These are phyloP conservation scores for Poecilia wingei DNA, from an alignment of 2,797 vertebrate species.

Conservation along the genomic window DNA sequence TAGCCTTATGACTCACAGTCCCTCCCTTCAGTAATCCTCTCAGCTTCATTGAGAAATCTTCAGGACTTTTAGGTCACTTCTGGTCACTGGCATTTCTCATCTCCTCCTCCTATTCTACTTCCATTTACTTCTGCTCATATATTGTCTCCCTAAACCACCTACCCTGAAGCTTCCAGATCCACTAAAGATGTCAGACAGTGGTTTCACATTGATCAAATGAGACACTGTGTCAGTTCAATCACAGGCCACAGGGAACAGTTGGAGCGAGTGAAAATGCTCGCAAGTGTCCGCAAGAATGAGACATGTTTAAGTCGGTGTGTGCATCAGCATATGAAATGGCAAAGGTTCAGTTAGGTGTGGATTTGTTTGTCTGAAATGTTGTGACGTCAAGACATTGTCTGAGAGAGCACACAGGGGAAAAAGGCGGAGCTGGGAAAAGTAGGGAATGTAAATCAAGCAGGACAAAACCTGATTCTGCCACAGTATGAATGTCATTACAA, in stretches of 20 bases:
- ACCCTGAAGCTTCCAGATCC: conserved; percentile 49
- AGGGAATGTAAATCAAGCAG: conserved; percentile 30
- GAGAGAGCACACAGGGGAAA: conserved; percentile 26
- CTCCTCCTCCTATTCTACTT: conserved; percentile 6
- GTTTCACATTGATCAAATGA: conserved; percentile 70
- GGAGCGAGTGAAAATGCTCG: conserved; percentile 55
- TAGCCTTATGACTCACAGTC: conserved; percentile 39
- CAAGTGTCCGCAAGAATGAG: conserved; percentile 20
- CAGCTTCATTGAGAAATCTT: conserved; percentile 58
- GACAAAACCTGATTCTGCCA: conserved; percentile 23
- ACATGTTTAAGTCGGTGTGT: conserved; percentile 15
- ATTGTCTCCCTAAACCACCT: conserved; percentile 51
- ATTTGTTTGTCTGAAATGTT: conserved; percentile 29
- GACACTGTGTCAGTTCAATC: conserved; percentile 72
- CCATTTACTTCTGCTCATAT: conserved; percentile 44
- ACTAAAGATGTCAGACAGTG: conserved; percentile 66
- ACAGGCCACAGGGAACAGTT: conserved; percentile 62
- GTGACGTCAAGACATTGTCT: conserved; percentile 49
- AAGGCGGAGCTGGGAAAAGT: conserved; percentile 19
- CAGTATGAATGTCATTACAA: conserved; percentile 21
- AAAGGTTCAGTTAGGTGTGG: conserved; percentile 44
- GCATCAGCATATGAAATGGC: conserved; percentile 23
- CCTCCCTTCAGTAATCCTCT: conserved; percentile 31
- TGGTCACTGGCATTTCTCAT: conserved; percentile 30
- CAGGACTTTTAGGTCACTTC: conserved; percentile 53